A percentile compares a stretch with the other conserved stretches of the same genome.
Conservation (phyloP, 2,888 invertebrate species). For the Macaria notata region DNA sequence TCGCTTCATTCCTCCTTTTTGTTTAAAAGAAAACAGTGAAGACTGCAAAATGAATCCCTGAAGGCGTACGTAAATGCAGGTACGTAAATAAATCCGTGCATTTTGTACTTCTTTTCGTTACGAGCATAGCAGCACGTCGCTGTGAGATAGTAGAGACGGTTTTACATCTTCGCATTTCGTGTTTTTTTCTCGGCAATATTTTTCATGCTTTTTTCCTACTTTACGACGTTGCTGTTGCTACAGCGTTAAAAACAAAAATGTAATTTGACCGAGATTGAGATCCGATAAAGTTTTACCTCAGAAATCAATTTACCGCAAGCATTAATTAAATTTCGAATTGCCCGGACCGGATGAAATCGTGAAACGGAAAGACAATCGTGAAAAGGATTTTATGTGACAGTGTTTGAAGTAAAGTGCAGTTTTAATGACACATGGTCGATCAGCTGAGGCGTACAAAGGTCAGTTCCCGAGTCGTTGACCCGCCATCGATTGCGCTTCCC, state of each 20-base stretch:
- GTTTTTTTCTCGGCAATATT: too few relatives aligned
- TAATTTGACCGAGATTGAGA: too few relatives aligned
- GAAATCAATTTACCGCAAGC: too few relatives aligned
- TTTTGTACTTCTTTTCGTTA: conserved; percentile 24
- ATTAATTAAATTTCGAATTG: too few relatives aligned
- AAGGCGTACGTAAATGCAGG: conserved; percentile 29
- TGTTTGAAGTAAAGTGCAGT: conserved; percentile 28
- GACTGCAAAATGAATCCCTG: conserved; percentile 29
- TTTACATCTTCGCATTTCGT: conserved; percentile 2
- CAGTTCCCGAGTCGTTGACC: conserved; percentile 77
- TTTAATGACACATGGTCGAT: conserved; percentile 53
- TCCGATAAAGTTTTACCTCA: too few relatives aligned
- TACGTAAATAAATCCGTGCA: conserved; percentile 30
- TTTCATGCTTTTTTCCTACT: too few relatives aligned
- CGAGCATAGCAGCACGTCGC: conserved; percentile 28
- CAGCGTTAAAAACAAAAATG: too few relatives aligned
- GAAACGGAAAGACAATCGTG: conserved; percentile 5
- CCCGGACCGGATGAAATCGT: not conserved
- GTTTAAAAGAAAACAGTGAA: conserved; percentile 25
- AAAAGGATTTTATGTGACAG: conserved; percentile 11
- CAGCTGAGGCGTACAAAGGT: conserved; percentile 77
- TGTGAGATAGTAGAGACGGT: conserved; percentile 10
- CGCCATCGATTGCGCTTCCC: conserved; percentile 77
- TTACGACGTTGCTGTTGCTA: too few relatives aligned
- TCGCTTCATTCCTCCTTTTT: not conserved